phyloP scores from a whole-genome alignment of 1,140 invertebrate genomes.

The Pteromalus puparum region DNA sequence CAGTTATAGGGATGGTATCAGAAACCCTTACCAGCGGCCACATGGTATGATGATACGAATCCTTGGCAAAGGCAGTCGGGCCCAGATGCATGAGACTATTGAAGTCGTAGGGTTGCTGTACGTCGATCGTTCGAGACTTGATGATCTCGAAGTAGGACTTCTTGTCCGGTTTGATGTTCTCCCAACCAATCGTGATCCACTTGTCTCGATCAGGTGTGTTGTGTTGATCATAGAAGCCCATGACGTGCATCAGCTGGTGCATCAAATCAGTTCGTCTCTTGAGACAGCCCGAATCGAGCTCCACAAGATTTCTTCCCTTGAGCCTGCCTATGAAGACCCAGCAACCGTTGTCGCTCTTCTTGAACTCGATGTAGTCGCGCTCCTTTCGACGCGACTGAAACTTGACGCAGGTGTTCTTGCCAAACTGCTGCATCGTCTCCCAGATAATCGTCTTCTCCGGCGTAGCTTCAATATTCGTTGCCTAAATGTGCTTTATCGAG shows the following conservation, averaged over 20 bases:
- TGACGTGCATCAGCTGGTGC: conserved; percentile 20
- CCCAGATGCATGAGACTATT: conserved; percentile 9
- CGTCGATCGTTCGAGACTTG: background rate
- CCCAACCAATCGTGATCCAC: background rate
- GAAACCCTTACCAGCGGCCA: background rate
- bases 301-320: background rate
- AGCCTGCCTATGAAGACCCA: background rate
- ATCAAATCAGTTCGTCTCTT: background rate
- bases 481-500: too few relatives aligned
- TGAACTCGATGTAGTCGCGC: background rate
- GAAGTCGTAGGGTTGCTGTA: background rate
- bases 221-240: conserved; percentile 14
- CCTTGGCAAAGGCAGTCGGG: too few relatives aligned
- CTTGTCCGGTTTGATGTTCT: background rate
- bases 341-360: background rate
- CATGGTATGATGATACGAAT: background rate
- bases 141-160: background rate
- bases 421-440: background rate
- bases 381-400: background rate
- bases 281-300: background rate
- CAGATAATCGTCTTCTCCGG: background rate
- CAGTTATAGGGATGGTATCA: too few relatives aligned
- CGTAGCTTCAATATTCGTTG: background rate
- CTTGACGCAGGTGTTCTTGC: background rate
- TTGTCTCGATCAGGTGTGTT: background rate